A percentile compares a stretch with the other conserved stretches of the same genome.
Conservation (phyloP, 1,140 invertebrate genomes). For the Nephila pilipes region DNA sequence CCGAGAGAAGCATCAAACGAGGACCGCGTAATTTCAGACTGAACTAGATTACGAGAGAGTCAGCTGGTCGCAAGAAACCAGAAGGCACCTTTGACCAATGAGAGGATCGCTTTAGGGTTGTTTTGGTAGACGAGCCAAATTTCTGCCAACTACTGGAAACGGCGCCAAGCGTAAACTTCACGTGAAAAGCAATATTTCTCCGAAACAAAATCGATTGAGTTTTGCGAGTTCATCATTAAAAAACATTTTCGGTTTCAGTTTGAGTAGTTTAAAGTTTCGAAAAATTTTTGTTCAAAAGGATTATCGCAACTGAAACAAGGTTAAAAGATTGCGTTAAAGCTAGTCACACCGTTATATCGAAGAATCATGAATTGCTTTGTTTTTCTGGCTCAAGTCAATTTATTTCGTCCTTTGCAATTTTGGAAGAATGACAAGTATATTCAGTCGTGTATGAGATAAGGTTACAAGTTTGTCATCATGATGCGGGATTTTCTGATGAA, state of each 20-base stretch:
- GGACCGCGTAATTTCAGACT: conserved; percentile 67
- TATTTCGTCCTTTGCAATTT: no score
- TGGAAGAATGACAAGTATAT: no score
- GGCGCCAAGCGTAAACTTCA: conserved; percentile 56
- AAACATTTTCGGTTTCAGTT: conserved; percentile 26
- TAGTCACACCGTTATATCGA: background rate
- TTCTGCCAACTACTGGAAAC: conserved; percentile 26
- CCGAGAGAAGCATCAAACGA: background rate
- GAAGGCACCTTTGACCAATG: conserved; percentile 73
- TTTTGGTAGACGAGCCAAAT: conserved; percentile 42
- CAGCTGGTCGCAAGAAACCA: conserved; percentile 74
- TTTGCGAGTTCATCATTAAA: background rate
- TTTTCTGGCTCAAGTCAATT: background rate
- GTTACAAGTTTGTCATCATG: no score
- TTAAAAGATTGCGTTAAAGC: background rate
- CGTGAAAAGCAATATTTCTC: conserved; percentile 8
- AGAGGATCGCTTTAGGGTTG: conserved; percentile 65
- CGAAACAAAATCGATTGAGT: background rate
- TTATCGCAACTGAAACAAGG: conserved; percentile 10
- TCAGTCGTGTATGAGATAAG: no score
- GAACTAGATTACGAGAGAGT: conserved; percentile 71
- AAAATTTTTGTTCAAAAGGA: background rate
- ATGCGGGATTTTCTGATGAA: no score
- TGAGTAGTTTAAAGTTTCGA: background rate
- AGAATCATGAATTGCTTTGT: background rate